These are phyloP conservation scores for Papilio dardanus DNA, from an alignment of 1,140 invertebrate species.

Conservation along the genomic window DNA sequence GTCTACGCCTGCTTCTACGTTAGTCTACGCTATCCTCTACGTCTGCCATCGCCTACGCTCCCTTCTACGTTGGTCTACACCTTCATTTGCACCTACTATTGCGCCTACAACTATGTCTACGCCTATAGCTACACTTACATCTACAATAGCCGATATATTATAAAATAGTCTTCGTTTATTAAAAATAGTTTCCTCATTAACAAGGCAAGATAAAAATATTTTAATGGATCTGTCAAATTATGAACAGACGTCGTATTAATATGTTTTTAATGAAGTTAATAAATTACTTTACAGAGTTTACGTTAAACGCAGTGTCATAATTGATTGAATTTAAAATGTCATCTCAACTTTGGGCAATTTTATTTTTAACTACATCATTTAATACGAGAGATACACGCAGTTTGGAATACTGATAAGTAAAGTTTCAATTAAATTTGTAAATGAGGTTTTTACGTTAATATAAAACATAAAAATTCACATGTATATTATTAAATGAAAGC, in stretches of 20 bases:
- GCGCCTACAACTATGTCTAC: too few species aligned
- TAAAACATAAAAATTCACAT: not conserved
- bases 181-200: not conserved
- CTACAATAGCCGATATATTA: too few species aligned
- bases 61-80: too few species aligned
- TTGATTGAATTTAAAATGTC: not conserved
- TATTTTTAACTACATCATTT: not conserved
- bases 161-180: too few species aligned
- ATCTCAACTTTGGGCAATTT: slow-evolving; percentile 6
- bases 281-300: not conserved
- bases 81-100: too few species aligned
- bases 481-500: not conserved
- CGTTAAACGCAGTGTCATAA: not conserved
- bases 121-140: too few species aligned
- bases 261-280: slow-evolving; percentile 1
- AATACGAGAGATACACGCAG: not conserved
- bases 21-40: too few species aligned
- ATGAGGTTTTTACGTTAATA: too few species aligned
- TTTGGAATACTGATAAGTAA: not conserved
- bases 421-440: not conserved
- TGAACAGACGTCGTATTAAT: not conserved
- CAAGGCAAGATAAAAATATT: not conserved
- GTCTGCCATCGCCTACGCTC: too few species aligned
- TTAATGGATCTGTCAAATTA: not conserved
- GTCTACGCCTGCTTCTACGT: too few species aligned